A percentile compares a stretch with the other conserved stretches of the same genome.
phyloP scores from a whole-genome alignment of 2,113 vertebrate genomes.

The Natator depressus region DNA sequence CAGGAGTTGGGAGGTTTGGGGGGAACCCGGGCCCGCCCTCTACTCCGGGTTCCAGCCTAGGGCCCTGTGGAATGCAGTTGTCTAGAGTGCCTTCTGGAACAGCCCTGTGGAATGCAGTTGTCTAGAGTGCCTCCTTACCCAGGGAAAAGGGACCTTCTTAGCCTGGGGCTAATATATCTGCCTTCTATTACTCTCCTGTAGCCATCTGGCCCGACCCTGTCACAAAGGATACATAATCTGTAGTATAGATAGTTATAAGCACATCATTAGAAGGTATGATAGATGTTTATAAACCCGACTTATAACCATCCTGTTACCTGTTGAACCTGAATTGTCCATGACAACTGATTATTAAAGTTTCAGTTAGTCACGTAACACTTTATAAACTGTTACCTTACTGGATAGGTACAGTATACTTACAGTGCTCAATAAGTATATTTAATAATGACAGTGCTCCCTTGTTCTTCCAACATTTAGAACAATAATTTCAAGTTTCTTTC shows the following conservation, averaged over 20 bases:
- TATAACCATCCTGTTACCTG: neutral
- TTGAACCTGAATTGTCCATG: neutral
- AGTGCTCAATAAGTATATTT: neutral
- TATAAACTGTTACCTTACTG: neutral
- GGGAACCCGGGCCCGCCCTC: no score
- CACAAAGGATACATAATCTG: neutral
- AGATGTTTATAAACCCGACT: neutral
- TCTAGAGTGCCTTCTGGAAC: no score
- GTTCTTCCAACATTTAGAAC: neutral
- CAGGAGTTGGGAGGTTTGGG: no score
- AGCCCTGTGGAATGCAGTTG: no score
- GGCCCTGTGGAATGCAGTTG: no score
- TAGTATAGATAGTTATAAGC: neutral
- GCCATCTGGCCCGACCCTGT: no score
- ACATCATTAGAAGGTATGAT: neutral
- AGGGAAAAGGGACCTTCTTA: no score
- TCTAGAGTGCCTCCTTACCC: no score
- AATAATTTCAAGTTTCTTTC: conserved; percentile 2
- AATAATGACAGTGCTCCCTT: conserved; percentile 52
- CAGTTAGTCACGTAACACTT: accelerated
- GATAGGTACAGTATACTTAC: neutral
- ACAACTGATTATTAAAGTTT: conserved; percentile 7
- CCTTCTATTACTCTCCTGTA: no score
- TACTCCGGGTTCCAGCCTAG: no score
- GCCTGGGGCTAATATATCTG: no score